Evolutionary conservation across 2,888 invertebrate species (phyloP).

Genomic region (Cosmia pyralina): DNA sequence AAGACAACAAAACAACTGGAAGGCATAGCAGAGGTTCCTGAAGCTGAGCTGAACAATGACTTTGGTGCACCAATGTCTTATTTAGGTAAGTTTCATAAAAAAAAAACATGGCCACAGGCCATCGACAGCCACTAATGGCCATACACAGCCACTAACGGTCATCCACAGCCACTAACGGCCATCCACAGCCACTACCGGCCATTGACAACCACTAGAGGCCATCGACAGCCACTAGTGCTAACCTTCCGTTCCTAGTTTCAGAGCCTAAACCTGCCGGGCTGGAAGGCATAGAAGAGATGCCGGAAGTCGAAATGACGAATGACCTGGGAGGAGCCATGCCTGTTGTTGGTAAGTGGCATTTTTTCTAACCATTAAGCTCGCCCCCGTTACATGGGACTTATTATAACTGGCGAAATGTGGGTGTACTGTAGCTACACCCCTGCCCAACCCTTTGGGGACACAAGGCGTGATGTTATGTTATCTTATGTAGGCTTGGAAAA

Average conservation of each 20-base stretch:
- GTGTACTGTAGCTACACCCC: too few relatives aligned
- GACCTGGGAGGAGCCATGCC: conserved; percentile 83
- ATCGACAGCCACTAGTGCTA: not conserved
- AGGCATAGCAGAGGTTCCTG: conserved; percentile 93
- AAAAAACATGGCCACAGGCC: not conserved
- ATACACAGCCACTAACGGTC: not conserved
- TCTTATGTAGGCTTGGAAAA: too few relatives aligned
- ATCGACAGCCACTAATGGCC: not conserved
- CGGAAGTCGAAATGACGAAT: conserved; percentile 82
- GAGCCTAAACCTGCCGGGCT: conserved; percentile 82
- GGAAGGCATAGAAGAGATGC: conserved; percentile 93
- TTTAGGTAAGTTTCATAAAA: conserved; percentile 76
- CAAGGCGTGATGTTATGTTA: too few relatives aligned
- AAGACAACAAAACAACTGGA: conserved; percentile 88
- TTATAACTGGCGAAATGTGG: too few relatives aligned
- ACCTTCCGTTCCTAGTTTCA: not conserved
- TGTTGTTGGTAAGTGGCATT: conserved; percentile 18
- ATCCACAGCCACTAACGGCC: not conserved
- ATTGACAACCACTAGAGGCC: not conserved
- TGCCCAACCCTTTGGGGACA: too few relatives aligned
- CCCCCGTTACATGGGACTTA: too few relatives aligned
- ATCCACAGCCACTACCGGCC: too few relatives aligned
- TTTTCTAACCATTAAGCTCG: too few relatives aligned
- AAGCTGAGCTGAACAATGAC: conserved; percentile 83
- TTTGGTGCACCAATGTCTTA: conserved; percentile 81